These are phyloP conservation scores for Xyliphius kryptos DNA, from an alignment of 2,113 vertebrate species.

Conservation along the genomic window DNA sequence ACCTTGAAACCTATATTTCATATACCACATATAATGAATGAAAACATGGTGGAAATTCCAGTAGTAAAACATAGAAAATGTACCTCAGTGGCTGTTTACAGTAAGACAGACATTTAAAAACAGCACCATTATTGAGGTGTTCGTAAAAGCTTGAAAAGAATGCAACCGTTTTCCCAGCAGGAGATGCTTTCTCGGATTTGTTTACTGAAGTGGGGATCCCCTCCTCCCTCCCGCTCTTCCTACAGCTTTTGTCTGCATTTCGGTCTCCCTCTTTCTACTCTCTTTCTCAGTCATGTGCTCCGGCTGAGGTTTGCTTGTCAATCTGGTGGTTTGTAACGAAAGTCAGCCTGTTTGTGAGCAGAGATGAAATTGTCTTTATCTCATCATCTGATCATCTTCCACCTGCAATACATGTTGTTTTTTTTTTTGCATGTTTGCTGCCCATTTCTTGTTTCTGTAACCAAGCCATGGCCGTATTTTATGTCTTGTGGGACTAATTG, in stretches of 20 bases:
- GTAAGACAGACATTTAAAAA: slow-evolving; percentile 20
- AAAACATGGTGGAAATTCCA: no score
- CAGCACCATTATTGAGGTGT: slow-evolving; percentile 17
- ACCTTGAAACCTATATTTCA: no score
- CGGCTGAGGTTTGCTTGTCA: slow-evolving; percentile 35
- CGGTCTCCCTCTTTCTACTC: not conserved
- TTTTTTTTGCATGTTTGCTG: no score
- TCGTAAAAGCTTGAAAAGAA: slow-evolving; percentile 23
- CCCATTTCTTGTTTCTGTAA: no score
- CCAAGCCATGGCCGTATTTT: no score
- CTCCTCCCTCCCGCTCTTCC: slow-evolving; percentile 37
- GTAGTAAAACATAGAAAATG: no score
- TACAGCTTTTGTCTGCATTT: slow-evolving; percentile 24
- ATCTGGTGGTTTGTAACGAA: slow-evolving; percentile 37
- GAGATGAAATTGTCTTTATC: slow-evolving; percentile 31
- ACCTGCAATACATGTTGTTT: not conserved
- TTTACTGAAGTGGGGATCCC: slow-evolving; percentile 49
- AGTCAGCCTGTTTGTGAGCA: slow-evolving; percentile 30
- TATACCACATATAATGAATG: no score
- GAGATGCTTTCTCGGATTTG: slow-evolving; percentile 41
- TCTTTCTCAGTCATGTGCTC: not conserved
- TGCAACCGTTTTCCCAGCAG: slow-evolving; percentile 41
- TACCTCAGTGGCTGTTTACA: slow-evolving; percentile 14
- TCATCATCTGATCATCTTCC: slow-evolving; percentile 12
- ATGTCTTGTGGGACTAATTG: no score